phyloP scores from a whole-genome alignment of 2,113 vertebrate species.

The Dendropsophus ebraccatus region DNA sequence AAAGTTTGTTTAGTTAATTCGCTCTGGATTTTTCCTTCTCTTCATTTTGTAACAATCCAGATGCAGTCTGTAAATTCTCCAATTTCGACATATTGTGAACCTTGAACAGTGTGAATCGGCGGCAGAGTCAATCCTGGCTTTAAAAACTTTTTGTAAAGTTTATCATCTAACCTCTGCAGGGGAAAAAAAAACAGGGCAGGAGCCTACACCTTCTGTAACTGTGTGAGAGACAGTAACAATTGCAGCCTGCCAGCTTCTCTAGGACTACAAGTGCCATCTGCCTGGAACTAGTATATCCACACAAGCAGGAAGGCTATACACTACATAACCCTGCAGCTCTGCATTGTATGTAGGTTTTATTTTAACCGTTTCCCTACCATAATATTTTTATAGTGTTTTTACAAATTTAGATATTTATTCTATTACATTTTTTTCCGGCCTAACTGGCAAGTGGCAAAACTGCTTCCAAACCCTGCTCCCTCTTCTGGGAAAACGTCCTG shows the following conservation, averaged over 20 bases:
- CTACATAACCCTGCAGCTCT: not conserved
- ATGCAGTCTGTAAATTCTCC: slow-evolving; percentile 75
- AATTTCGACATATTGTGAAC: slow-evolving; percentile 68
- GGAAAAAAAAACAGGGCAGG: not conserved
- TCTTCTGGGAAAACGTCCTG: not conserved
- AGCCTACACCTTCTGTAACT: not conserved
- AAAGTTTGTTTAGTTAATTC: slow-evolving; percentile 76
- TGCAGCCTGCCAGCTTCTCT: not conserved
- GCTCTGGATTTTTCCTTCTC: slow-evolving; percentile 65
- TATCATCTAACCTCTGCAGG: not conserved
- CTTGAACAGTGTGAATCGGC: slow-evolving; percentile 59
- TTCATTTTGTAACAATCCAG: slow-evolving; percentile 70
- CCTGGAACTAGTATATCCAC: not conserved
- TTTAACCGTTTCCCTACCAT: not conserved
- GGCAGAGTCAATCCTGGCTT: slow-evolving; percentile 5
- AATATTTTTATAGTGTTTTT: not conserved
- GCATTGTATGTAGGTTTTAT: not conserved
- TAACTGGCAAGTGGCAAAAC: not conserved
- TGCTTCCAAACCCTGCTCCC: not conserved
- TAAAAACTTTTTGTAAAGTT: slow-evolving; percentile 11
- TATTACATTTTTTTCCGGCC: not conserved
- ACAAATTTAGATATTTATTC: not conserved
- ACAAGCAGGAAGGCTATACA: not conserved
- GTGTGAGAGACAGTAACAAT: not conserved
- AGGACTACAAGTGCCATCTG: not conserved